A percentile compares a stretch with the other conserved stretches of the same genome.
Evolutionary conservation across 2,113 vertebrate genomes (phyloP).

Genomic region (Rhadina sibilatrix): DNA sequence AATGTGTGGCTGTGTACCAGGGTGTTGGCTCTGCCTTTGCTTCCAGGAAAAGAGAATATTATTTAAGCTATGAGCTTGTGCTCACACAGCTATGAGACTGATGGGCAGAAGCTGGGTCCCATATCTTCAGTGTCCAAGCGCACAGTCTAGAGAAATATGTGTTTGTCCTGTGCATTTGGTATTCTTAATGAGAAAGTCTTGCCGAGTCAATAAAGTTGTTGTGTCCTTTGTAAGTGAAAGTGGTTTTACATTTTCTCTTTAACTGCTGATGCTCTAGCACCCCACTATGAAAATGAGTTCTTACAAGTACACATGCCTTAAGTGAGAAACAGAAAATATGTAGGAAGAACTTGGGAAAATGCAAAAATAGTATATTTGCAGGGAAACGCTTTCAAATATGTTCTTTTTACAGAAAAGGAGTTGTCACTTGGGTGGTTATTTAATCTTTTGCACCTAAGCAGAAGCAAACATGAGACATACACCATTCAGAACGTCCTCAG

Average conservation of each 20-base stretch:
- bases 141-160: not conserved
- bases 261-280: not conserved
- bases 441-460: not conserved
- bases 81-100: not conserved
- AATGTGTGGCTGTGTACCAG: fast-evolving
- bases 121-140: not conserved
- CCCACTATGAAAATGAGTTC: not conserved
- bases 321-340: not conserved
- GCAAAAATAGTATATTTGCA: not conserved
- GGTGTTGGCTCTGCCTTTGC: not conserved
- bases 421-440: not conserved
- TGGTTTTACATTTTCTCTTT: not conserved
- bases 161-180: not conserved
- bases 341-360: not conserved
- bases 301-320: not conserved
- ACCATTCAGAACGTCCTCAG: not conserved
- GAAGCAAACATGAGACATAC: not conserved
- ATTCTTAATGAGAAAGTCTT: not conserved
- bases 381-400: not conserved
- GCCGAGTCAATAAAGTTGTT: not conserved
- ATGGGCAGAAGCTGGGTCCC: not conserved
- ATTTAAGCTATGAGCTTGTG: not conserved
- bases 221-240: not conserved
- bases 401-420: not conserved
- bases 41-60: not conserved